Evolutionary conservation across 2,113 vertebrate species (phyloP).

Genomic region (Deroptyus accipitrinus): DNA sequence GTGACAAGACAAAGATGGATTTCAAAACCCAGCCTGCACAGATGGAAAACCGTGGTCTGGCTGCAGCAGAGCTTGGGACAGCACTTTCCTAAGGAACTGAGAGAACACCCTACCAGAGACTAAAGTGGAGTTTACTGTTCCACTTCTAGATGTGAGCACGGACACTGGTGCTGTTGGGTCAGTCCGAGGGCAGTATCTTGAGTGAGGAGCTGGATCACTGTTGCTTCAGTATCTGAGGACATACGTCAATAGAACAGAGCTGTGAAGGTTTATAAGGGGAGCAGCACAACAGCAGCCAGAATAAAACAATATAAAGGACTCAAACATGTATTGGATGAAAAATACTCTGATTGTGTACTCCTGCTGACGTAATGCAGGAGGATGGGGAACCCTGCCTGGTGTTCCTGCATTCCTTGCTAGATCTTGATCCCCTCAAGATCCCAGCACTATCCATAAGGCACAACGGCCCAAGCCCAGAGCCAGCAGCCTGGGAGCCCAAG

Average conservation of each 20-base stretch:
- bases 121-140: background rate
- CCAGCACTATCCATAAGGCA: background rate
- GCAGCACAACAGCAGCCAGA: background rate
- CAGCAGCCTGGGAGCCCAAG: background rate
- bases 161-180: background rate
- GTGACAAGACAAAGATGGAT: background rate
- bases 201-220: background rate
- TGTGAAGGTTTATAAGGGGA: background rate
- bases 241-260: background rate
- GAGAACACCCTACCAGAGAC: background rate
- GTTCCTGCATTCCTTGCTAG: background rate
- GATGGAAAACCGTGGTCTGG: background rate
- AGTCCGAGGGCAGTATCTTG: background rate
- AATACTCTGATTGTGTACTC: background rate
- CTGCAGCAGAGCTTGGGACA: background rate
- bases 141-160: background rate
- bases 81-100: background rate
- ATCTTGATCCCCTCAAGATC: background rate
- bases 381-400: background rate
- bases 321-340: background rate
- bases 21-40: background rate
- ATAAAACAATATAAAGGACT: background rate
- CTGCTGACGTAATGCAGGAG: background rate
- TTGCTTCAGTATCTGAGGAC: background rate
- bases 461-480: background rate